Percentiles rank a stretch among this genome's conserved stretches.
phyloP scores from a whole-genome alignment of 2,113 vertebrate species.

The Phoxinus phoxinus region DNA sequence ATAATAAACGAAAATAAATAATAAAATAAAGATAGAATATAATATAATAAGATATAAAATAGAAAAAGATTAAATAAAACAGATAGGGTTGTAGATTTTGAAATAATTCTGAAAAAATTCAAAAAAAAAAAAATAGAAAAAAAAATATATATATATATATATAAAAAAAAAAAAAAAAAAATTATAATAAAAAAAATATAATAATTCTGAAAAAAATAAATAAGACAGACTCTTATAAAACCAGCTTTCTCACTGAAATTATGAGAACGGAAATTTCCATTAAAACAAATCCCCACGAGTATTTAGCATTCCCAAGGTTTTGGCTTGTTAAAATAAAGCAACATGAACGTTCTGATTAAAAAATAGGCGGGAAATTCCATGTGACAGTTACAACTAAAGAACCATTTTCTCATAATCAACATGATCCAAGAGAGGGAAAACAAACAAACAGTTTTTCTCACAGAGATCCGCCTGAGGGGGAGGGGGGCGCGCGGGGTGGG shows the following conservation, averaged over 20 bases:
- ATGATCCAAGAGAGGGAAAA: conserved; percentile 67
- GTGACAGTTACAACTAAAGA: conserved; percentile 54
- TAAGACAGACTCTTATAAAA: not conserved
- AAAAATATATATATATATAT: too few relatives aligned
- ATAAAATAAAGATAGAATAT: too few relatives aligned
- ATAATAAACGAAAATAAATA: too few relatives aligned
- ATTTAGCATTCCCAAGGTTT: conserved; percentile 15
- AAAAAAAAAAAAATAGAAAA: too few relatives aligned
- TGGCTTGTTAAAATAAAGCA: conserved; percentile 46
- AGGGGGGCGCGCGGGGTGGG: not conserved
- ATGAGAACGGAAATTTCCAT: conserved; percentile 9
- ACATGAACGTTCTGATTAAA: conserved; percentile 50
- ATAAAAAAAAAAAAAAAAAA: not conserved
- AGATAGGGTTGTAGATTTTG: too few relatives aligned
- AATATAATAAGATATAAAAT: too few relatives aligned
- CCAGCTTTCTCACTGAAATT: not conserved
- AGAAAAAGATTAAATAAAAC: not conserved
- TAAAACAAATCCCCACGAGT: not conserved
- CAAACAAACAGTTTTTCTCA: conserved; percentile 72
- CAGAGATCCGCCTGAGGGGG: conserved; percentile 64
- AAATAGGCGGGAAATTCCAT: conserved; percentile 55
- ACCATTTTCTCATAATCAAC: conserved; percentile 71
- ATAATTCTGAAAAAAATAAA: not conserved
- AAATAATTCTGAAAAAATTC: too few relatives aligned
- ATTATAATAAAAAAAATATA: not conserved